These are phyloP conservation scores for Paracyclopina nana DNA, from an alignment of 1,140 invertebrate genomes.

Conservation along the genomic window DNA sequence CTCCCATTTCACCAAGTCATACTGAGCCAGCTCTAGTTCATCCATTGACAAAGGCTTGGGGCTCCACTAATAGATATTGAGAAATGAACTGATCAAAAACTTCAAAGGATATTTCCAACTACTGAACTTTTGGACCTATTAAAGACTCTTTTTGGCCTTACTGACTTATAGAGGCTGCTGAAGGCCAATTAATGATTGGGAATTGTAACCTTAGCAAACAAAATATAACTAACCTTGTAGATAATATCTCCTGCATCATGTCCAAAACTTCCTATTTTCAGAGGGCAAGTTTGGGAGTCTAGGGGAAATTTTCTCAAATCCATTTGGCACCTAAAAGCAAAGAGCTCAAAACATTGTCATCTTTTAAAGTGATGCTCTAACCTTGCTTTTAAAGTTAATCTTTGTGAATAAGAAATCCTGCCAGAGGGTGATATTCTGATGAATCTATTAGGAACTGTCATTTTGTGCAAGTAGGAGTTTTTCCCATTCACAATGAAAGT, in stretches of 20 bases:
- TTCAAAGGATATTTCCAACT: no score
- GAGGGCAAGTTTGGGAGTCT: conserved; percentile 29
- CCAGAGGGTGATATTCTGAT: conserved; percentile 28
- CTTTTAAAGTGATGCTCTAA: not conserved
- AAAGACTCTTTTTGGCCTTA: no score
- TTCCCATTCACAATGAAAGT: conserved; percentile 32
- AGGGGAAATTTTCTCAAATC: conserved; percentile 28
- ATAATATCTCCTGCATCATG: conserved; percentile 8
- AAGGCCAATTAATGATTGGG: no score
- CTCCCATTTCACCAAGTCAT: not conserved
- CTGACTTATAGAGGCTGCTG: no score
- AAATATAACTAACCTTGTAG: no score
- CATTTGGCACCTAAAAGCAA: conserved; percentile 32
- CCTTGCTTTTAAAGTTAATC: conserved; percentile 28
- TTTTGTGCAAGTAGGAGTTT: conserved; percentile 28
- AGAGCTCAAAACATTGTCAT: conserved; percentile 1
- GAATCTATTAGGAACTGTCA: conserved; percentile 30
- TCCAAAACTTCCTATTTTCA: conserved; percentile 26
- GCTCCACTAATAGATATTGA: no score
- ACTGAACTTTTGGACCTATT: no score
- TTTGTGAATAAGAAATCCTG: conserved; percentile 27
- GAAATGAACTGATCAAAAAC: no score
- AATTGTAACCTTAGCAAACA: no score
- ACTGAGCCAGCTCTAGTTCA: conserved; percentile 6
- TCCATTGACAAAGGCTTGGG: conserved; percentile 14